Evolutionary conservation across 1,140 invertebrate species (phyloP), one percentile per base, ranked within the genome.

Genomic region (Heliconius hewitsoni): DNA sequence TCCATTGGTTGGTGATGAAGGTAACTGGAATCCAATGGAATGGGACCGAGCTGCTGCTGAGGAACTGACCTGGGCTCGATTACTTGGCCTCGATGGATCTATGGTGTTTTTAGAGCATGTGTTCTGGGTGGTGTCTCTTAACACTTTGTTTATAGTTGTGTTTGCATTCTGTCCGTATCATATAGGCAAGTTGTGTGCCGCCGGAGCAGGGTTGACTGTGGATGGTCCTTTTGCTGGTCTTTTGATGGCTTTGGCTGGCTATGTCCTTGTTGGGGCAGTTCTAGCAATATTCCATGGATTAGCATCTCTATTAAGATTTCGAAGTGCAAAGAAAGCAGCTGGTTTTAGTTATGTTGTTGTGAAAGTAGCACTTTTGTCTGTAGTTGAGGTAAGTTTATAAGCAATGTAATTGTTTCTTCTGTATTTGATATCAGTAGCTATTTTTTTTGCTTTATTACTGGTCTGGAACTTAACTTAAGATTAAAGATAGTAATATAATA

Each of bases 41-140:
- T 99, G 99, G 98, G 99, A 99, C 90, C 95, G 99, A 85, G 98
- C 98, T 34, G 98, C 98, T 34, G 98, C 98, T 39, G 99, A 99
- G 87, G 99, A 99, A 91, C 92, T 99, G 2, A 99, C 99, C 0
- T 99, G 99, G 99, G 99, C 99, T 91, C 95, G 99, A 85, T 95
- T 99, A 1, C 95, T 99, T 1, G 99, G 99, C 3, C 94, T 99
- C 2, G 99, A 99, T 95, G 99, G 99, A 0, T 99, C 99, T 0
- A 96, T 99, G 42, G 97, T 99, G 19, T 99, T 99, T 89, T 95
- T 99, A 37, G 99, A 99, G 94, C 99, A 99, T 95, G 99, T 99
- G 0, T 99, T 99, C 91, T 99, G 99, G 99, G 98, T 99, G 11
- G 98, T 99, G 9, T 99, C 98, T 1, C 95, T 99, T 8, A 99